Percentiles rank a stretch among this genome's conserved stretches.
Evolutionary conservation across 2,888 invertebrate genomes (phyloP).

Genomic region (Drosophila nigricruria): DNA sequence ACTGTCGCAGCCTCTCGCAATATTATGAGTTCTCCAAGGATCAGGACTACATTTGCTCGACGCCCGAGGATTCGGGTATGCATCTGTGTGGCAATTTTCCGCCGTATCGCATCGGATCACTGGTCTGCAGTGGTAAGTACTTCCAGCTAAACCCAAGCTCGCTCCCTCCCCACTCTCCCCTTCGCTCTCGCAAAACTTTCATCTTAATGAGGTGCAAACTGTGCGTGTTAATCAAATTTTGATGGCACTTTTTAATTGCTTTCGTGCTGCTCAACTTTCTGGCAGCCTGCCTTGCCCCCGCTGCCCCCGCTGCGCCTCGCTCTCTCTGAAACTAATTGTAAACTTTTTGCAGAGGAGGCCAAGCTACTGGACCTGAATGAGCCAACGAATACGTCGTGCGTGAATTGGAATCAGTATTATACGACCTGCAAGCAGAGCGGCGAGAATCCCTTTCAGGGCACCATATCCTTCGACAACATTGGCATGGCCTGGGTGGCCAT

Average conservation of each 20-base stretch:
- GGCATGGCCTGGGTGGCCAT: conserved; percentile 99
- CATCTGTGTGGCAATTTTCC: conserved; percentile 95
- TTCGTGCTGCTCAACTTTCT: conserved; percentile 54
- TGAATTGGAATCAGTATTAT: conserved; percentile 99
- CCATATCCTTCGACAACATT: conserved; percentile 99
- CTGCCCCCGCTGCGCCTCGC: no score
- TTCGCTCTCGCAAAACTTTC: conserved; percentile 2
- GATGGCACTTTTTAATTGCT: conserved; percentile 75
- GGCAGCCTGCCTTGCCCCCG: conserved; percentile 2
- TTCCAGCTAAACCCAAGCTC: background rate
- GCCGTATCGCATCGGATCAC: conserved; percentile 90
- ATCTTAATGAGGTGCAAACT: conserved; percentile 75
- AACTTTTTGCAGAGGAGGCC: conserved; percentile 75
- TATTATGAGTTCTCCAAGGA: conserved; percentile 95
- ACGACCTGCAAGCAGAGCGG: conserved; percentile 96
- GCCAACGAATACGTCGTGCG: conserved; percentile 92
- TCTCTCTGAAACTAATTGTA: background rate
- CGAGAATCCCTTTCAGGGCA: conserved; percentile 98
- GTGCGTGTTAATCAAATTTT: conserved; percentile 75
- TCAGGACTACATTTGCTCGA: conserved; percentile 98
- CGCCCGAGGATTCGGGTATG: conserved; percentile 97
- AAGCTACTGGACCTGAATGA: conserved; percentile 86
- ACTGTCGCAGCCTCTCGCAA: conserved; percentile 88
- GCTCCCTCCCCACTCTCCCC: no score
- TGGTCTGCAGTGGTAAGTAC: conserved; percentile 90